phyloP scores from a whole-genome alignment of 2,113 vertebrate genomes.

The Pangasianodon hypophthalmus region DNA sequence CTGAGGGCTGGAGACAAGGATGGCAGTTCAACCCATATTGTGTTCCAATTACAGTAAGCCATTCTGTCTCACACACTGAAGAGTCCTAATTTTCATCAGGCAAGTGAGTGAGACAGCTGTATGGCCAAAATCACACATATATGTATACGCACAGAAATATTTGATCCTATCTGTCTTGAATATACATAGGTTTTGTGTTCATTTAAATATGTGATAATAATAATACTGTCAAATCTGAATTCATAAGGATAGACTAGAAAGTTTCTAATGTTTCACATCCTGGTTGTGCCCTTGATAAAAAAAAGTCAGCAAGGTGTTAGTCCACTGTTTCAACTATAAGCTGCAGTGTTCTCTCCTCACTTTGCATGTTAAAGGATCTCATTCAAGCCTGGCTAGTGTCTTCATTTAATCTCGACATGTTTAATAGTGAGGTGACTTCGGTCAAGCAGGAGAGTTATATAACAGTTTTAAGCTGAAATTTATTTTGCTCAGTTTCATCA shows the following conservation, averaged over 20 bases:
- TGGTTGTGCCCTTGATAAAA: not conserved
- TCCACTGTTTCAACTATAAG: not conserved
- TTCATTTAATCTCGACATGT: not conserved
- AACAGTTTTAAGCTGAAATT: not conserved
- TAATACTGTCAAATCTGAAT: not conserved
- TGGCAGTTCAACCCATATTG: constrained; percentile 41
- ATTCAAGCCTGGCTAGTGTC: not conserved
- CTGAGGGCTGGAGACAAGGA: constrained; percentile 39
- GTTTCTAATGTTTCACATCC: not conserved
- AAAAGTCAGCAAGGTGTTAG: not conserved
- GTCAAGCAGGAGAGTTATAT: not conserved
- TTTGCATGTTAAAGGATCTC: not conserved
- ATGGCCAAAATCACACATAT: not conserved
- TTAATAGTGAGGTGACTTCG: not conserved
- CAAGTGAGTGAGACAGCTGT: not conserved
- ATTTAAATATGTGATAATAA: not conserved
- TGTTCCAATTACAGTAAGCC: constrained; percentile 43
- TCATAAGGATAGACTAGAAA: not conserved
- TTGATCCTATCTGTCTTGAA: not conserved
- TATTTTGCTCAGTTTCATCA: not conserved
- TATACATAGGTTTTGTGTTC: not conserved
- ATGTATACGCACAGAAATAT: not conserved
- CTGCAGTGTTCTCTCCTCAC: not conserved
- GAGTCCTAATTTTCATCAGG: constrained; percentile 14
- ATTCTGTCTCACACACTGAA: constrained; percentile 36